A percentile compares a stretch with the other conserved stretches of the same genome.
Evolutionary conservation across 2,797 vertebrate genomes (phyloP).

Genomic region (Onychomys torridus): DNA sequence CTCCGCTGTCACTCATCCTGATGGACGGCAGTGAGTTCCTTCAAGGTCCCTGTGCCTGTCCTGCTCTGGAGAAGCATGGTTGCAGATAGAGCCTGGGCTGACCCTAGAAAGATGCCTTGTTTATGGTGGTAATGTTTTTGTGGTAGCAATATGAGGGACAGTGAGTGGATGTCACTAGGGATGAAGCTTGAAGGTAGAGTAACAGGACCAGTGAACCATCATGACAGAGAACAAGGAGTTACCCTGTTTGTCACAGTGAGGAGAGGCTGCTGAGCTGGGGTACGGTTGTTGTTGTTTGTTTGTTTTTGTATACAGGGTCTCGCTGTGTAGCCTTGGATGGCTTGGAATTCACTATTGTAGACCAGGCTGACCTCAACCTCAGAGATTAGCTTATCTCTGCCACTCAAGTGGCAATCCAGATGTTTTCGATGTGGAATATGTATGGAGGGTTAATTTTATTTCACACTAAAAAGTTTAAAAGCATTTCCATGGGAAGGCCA

Average conservation of each 20-base stretch:
- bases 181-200: neutral
- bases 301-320: neutral
- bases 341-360: neutral
- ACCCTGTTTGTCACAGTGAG: neutral
- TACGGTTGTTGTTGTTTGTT: neutral
- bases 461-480: constrained; percentile 43
- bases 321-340: neutral
- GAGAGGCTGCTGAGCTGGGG: neutral
- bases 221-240: neutral
- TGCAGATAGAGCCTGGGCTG: neutral
- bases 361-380: neutral
- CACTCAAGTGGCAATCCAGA: neutral
- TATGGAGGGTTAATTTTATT: constrained; percentile 6
- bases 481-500: neutral
- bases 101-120: neutral
- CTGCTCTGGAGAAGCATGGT: neutral
- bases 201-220: neutral
- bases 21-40: neutral
- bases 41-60: neutral
- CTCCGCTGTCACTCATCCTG: neutral
- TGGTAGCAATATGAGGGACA: neutral
- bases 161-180: neutral
- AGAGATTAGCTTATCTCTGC: neutral
- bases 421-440: neutral
- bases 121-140: neutral